Base-by-base conservation (phyloP, 2,113 vertebrate species). In the Nanorana parkeri region DNA sequence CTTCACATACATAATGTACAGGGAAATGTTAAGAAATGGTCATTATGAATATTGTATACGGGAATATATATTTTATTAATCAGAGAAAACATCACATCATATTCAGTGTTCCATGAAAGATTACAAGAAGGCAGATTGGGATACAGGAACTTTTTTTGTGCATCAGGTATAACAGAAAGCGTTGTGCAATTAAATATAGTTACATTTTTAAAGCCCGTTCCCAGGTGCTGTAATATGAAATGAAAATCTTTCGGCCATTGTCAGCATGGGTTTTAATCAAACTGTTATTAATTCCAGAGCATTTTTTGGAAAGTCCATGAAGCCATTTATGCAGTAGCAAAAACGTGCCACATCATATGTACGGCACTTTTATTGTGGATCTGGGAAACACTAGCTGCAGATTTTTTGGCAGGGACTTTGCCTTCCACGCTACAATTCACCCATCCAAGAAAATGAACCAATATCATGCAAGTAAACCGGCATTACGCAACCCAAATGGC, bases 201-300 rank as follows among this genome's bases (percentile, higher is more conserved):
- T 26, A 52, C 26, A 19, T 77, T 29, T 20, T 51, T 28, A 52
- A 8, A 65, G 17, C 60, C 17, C 8, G 26, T 32, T 51, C 5
- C 16, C 26, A 32, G 51, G 41, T 29, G 17, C 63, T 0, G 66
- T 21, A 55, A 67, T 28, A 47, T 19, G 29, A 28, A 54, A 67
- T 20, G 6, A 47, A 19, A 64, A 26, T 15, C 10, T n/a, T 73
- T n/a, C 5, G 20, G 60, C 24, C 20, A 74, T 56, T 17, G 32
- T 17, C 29, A 63, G 61, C 47, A 63, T 26, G 80, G 52, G 69
- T 67, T 82, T 81, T 81, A 82, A 81, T 82, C 80, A 82, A 75
- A 65, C 58, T 58, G 51, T 36, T 74, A 82, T 67, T 82, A 75
- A 74, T 82, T 36, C 28, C 61, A 36, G 21, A 47, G 54, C 69